Base-by-base conservation (phyloP, 2,888 invertebrate genomes). In the Temnothorax unifasciatus region DNA sequence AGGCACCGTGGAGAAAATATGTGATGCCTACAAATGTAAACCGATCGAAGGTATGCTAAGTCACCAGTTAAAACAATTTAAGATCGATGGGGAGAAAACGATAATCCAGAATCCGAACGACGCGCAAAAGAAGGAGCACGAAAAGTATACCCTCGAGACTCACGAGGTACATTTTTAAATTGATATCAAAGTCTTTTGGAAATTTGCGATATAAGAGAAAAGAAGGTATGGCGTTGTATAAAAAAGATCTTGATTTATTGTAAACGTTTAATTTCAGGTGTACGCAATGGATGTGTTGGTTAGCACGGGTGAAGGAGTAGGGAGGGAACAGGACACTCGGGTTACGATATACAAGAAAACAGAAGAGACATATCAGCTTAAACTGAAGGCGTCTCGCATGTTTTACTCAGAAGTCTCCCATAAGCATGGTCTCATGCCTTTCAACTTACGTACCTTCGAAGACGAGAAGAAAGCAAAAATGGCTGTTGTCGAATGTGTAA, bases 281-380 rank as follows among this genome's bases (percentile, higher is more conserved):
- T 99, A 99, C 95, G 99, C 98, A 41, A 98, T 99, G 96, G 99
- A 99, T 96, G 98, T 99, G n/a, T 96, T 99, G 84, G 96, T 99
- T 86, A 98, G 99, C 93, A 97, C 98, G 82, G 99, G 99, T 71
- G 99, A 99, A 94, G 99, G 99, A 93, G 97, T 98, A 95, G 98
- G 98, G 18, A 97, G 97, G 92, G 99, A 99, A 95, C 97, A 97
- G 95, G 99, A 99, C 92, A 98, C 99, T 44, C 97, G 99, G 94
- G 99, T 99, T 89, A 99, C 99, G 64, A 98, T 99, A 94, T 99
- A 98, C 95, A 99, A 99, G 96, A 99, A 99, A 96, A 99, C 99
- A 86, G 99, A 99, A 92, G 98, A 99, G 95, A 96, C 98, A 83
- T 99, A 99, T 96, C 99, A 98, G 95, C 96, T 99, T 88, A 99